Conservation (phyloP, 2,888 invertebrate species). For the Mythimna loreyi region DNA sequence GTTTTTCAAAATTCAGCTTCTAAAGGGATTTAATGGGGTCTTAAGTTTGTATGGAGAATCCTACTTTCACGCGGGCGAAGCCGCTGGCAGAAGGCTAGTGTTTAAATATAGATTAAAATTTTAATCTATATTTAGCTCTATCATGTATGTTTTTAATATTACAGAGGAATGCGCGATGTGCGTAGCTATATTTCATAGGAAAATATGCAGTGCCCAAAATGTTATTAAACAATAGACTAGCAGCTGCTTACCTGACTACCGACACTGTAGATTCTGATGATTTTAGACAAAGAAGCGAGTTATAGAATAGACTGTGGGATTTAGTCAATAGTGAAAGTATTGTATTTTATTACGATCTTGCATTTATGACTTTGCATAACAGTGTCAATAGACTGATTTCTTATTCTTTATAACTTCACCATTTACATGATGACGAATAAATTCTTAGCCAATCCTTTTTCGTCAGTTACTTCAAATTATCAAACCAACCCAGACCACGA, state of each 20-base stretch:
- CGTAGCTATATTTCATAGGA: neutral
- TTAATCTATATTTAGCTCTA: neutral
- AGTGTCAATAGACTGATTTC: neutral
- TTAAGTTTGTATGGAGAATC: too few relatives aligned
- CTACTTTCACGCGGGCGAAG: too few relatives aligned
- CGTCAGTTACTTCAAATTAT: neutral
- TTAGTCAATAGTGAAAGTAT: neutral
- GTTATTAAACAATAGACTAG: constrained; percentile 3
- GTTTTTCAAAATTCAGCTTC: too few relatives aligned
- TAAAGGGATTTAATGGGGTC: too few relatives aligned
- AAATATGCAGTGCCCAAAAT: constrained; percentile 5
- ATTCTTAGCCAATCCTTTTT: neutral
- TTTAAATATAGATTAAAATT: too few relatives aligned
- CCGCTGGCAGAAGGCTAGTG: too few relatives aligned
- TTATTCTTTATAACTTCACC: neutral
- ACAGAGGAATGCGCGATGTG: neutral
- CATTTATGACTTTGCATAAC: neutral
- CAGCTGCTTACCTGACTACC: constrained; percentile 2
- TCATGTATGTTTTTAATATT: neutral
- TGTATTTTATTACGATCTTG: too few relatives aligned
- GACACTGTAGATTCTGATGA: constrained; percentile 9
- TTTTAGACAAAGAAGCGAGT: constrained; percentile 7
- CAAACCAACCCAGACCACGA: neutral
- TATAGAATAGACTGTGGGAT: neutral
- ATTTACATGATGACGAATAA: neutral